Conservation (phyloP, 2,113 vertebrate genomes). For the Pogonocichla stellata region DNA sequence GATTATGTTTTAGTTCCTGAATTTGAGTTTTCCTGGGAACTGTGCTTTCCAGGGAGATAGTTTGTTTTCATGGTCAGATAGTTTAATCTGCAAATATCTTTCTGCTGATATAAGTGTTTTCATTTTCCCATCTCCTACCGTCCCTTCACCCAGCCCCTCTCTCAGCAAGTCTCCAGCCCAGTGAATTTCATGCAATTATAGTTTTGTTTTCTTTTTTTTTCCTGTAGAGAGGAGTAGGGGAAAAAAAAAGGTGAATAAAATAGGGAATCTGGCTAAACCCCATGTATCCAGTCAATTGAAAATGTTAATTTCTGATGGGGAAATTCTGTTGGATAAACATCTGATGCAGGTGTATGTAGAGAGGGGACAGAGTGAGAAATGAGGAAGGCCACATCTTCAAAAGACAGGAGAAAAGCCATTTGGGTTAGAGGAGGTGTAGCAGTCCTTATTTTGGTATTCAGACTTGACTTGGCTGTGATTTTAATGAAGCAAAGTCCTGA, state of each 20-base stretch:
- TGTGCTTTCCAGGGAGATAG: background rate
- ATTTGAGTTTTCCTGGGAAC: background rate
- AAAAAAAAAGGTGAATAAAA: background rate
- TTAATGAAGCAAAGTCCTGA: background rate
- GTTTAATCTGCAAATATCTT: background rate
- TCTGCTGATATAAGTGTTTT: background rate
- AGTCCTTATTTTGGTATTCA: background rate
- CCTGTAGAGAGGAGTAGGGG: background rate
- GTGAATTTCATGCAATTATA: background rate
- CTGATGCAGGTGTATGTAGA: background rate
- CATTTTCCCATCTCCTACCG: background rate
- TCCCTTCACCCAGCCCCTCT: background rate
- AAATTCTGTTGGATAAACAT: background rate
- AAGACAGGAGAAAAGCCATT: background rate
- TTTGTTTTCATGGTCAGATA: background rate
- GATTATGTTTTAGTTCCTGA: background rate
- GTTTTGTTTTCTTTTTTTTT: background rate
- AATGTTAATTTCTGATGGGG: background rate
- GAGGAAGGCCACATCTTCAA: background rate
- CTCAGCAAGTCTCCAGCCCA: background rate
- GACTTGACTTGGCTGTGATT: background rate
- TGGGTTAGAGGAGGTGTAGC: background rate
- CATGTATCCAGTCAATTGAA: background rate
- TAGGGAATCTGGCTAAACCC: background rate
- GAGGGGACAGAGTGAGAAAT: background rate